Percentiles rank a stretch among this genome's conserved stretches.
These are phyloP conservation scores for Heterochromis multidens DNA, from an alignment of 2,113 vertebrate genomes.

Conservation along the genomic window DNA sequence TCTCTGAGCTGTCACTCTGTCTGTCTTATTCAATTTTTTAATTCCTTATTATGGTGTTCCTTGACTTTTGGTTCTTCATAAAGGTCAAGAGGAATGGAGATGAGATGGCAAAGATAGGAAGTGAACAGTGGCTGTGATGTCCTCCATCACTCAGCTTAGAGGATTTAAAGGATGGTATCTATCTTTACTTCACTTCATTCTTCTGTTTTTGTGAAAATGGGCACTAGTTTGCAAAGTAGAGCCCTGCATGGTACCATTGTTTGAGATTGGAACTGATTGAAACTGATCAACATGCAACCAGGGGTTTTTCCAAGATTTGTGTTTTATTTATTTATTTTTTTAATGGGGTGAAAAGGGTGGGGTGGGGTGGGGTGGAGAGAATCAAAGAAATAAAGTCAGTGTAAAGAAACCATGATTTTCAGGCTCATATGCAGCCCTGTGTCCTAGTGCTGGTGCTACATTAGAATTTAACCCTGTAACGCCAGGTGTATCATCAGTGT, in stretches of 20 bases:
- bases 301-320: no score
- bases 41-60: background rate
- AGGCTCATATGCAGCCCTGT: no score
- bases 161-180: background rate
- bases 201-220: background rate
- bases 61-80: background rate
- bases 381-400: no score
- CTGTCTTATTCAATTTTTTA: background rate
- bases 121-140: background rate
- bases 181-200: background rate
- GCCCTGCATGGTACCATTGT: background rate
- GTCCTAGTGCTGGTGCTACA: no score
- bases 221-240: no score
- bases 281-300: no score
- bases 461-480: no score
- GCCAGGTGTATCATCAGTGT: no score
- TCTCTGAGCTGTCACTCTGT: background rate
- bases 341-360: no score
- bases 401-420: no score
- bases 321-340: no score
- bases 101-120: background rate
- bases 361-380: no score
- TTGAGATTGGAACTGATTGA: background rate
- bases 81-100: slow-evolving; percentile 9
- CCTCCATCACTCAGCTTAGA: background rate